These are phyloP conservation scores for Coreoperca whiteheadi DNA, from an alignment of 2,113 vertebrate genomes.

Conservation along the genomic window DNA sequence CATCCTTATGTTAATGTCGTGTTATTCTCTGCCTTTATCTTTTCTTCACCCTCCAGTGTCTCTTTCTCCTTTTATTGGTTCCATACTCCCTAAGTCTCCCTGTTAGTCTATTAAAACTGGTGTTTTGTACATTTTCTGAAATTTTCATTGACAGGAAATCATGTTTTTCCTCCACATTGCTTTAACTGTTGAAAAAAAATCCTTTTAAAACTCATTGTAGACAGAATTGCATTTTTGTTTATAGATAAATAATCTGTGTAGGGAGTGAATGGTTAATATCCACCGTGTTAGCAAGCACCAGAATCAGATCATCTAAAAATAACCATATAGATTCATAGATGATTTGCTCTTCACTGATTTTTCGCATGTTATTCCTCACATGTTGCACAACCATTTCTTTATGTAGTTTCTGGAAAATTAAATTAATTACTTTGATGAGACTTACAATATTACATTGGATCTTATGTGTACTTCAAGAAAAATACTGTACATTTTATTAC, in stretches of 20 bases:
- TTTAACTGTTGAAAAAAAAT: background rate
- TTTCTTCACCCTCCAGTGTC: slow-evolving; percentile 2
- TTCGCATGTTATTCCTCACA: background rate
- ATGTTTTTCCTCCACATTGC: background rate
- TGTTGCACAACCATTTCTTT: background rate
- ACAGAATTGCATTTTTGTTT: slow-evolving; percentile 1
- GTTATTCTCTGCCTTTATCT: slow-evolving; percentile 3
- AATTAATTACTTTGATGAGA: background rate
- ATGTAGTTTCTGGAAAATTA: background rate
- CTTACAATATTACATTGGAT: background rate
- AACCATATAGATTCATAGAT: background rate
- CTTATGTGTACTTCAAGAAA: background rate
- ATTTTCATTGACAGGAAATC: background rate
- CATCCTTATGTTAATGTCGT: background rate
- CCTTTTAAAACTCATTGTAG: background rate
- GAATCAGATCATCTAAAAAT: slow-evolving; percentile 22
- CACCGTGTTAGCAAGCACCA: background rate
- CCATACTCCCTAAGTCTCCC: background rate
- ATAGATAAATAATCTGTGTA: too few relatives aligned
- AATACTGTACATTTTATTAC: background rate
- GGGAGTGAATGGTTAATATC: slow-evolving; percentile 3
- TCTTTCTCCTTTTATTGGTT: background rate
- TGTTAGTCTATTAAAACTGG: background rate
- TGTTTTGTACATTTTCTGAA: background rate
- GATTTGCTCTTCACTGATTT: background rate